Percentiles rank a stretch among this genome's conserved stretches.
These are phyloP conservation scores for Cyphomyrus discorhynchus DNA, from an alignment of 2,113 vertebrate species.

Conservation along the genomic window DNA sequence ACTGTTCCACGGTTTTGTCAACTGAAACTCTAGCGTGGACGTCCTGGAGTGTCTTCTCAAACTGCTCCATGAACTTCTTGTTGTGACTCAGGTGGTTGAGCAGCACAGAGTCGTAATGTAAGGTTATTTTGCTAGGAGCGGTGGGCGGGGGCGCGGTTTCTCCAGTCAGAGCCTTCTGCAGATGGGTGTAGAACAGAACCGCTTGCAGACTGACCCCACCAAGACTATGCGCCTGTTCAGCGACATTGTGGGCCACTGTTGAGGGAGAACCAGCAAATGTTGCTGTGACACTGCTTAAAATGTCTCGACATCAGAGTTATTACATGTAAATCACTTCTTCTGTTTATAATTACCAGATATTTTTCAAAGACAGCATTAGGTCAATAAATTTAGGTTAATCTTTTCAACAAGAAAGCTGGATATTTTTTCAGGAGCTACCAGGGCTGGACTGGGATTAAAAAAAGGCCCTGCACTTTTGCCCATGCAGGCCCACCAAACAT, in stretches of 20 bases:
- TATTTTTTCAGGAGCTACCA: neutral
- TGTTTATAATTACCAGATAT: neutral
- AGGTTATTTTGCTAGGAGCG: conserved; percentile 8
- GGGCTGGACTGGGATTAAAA: neutral
- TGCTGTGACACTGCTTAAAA: neutral
- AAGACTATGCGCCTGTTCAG: conserved; percentile 27
- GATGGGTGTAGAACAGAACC: conserved; percentile 33
- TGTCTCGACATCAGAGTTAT: neutral
- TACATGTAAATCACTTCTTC: neutral
- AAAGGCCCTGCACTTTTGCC: neutral
- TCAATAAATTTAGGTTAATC: neutral
- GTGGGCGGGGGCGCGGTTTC: conserved; percentile 9
- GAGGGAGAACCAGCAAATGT: conserved; percentile 2
- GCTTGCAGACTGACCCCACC: conserved; percentile 21
- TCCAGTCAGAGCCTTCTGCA: conserved; percentile 35
- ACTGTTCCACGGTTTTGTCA: neutral
- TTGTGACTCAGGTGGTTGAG: conserved; percentile 26
- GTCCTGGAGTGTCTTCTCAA: conserved; percentile 25
- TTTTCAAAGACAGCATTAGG: neutral
- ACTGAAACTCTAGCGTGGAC: conserved; percentile 29
- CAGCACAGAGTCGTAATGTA: conserved; percentile 22
- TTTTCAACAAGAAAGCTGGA: neutral
- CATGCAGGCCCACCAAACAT: neutral
- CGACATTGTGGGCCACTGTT: conserved; percentile 36
- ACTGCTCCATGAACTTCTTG: conserved; percentile 17